A percentile compares a stretch with the other conserved stretches of the same genome.
phyloP scores from a whole-genome alignment of 1,140 invertebrate genomes.

The Holotrichia oblita region DNA sequence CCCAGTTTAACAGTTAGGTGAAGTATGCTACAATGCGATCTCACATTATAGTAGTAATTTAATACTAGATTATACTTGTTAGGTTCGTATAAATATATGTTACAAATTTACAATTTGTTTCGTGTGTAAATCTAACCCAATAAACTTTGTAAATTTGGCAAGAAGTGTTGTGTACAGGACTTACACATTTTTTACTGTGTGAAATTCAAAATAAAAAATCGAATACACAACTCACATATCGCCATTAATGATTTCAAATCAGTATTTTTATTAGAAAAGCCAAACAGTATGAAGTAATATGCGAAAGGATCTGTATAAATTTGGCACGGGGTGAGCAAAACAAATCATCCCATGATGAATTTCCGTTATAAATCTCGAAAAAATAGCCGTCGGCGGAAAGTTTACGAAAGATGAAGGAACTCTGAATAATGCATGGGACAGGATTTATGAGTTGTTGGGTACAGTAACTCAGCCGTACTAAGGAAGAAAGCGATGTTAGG shows the following conservation, averaged over 20 bases:
- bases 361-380: neutral
- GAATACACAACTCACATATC: neutral
- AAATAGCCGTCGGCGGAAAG: neutral
- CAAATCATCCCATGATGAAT: slow-evolving; percentile 3
- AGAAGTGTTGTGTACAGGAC: neutral
- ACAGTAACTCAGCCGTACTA: neutral
- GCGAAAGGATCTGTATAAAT: neutral
- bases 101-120: no score
- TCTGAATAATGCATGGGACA: neutral
- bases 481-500: neutral
- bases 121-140: neutral
- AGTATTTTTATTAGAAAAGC: neutral
- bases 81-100: no score
- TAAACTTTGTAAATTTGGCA: neutral
- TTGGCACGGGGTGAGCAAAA: neutral
- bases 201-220: neutral
- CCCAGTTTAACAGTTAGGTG: no score
- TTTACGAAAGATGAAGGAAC: neutral
- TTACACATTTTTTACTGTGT: neutral
- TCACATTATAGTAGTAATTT: no score
- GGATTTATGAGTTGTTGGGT: neutral
- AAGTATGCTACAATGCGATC: no score
- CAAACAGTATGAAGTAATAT: neutral
- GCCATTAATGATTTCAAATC: neutral
- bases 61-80: no score